phyloP scores from a whole-genome alignment of 1,140 invertebrate genomes.

The Lethrus apterus region DNA sequence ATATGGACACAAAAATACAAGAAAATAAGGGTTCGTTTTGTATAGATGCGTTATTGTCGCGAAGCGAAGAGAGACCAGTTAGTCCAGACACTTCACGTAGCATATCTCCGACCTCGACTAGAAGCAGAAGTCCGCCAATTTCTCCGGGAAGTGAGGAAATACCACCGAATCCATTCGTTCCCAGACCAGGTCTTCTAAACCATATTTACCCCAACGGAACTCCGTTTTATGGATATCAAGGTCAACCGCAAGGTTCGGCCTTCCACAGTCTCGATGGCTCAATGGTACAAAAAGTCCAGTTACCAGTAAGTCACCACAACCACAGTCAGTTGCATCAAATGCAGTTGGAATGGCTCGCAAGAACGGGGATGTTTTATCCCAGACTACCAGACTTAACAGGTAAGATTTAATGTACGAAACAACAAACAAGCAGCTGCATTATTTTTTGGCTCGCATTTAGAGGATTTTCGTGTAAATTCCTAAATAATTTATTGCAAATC shows the following conservation, averaged over 20 bases:
- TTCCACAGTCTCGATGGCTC: constrained; percentile 37
- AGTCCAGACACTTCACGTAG: constrained; percentile 35
- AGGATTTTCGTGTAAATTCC: no score
- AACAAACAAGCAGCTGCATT: no score
- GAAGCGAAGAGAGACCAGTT: constrained; percentile 27
- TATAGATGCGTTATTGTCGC: constrained; percentile 56
- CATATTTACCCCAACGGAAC: constrained; percentile 32
- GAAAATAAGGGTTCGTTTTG: constrained; percentile 50
- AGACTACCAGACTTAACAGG: constrained; percentile 63
- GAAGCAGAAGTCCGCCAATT: constrained; percentile 40
- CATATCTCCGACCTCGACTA: constrained; percentile 34
- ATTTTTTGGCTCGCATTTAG: no score
- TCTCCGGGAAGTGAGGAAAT: constrained; percentile 42
- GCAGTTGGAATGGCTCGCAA: constrained; percentile 76
- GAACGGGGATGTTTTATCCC: constrained; percentile 78
- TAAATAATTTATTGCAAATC: no score
- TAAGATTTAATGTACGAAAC: no score
- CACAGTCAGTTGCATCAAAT: constrained; percentile 65
- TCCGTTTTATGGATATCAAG: constrained; percentile 32
- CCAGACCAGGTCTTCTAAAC: constrained; percentile 34
- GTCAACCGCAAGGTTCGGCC: constrained; percentile 33
- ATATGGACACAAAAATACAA: constrained; percentile 37
- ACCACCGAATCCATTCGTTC: constrained; percentile 31
- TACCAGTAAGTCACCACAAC: constrained; percentile 32
- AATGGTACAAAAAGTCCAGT: constrained; percentile 30